Conservation (phyloP, 2,888 invertebrate species). For the Ypsolopha scabrella region DNA sequence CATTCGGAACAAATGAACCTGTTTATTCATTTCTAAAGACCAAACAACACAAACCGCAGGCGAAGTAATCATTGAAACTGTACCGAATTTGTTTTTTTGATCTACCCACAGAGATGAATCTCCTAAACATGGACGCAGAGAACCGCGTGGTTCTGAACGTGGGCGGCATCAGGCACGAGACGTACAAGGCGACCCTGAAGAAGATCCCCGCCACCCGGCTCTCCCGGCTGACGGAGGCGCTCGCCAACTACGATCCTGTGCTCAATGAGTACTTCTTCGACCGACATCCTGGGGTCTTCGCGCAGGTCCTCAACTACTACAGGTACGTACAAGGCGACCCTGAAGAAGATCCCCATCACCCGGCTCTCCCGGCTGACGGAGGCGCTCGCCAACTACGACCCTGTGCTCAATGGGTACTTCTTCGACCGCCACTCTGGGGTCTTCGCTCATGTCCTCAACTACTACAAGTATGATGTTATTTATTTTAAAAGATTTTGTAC, state of each 20-base stretch:
- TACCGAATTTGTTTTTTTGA: too few relatives aligned
- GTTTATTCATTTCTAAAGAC: too few relatives aligned
- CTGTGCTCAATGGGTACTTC: constrained; percentile 99
- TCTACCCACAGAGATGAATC: constrained; percentile 81
- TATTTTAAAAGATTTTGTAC: too few relatives aligned
- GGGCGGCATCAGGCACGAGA: constrained; percentile 97
- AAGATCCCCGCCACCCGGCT: constrained; percentile 97
- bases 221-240: constrained; percentile 93
- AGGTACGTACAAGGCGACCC: constrained; percentile 93
- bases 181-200: constrained; percentile 95
- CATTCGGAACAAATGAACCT: too few relatives aligned
- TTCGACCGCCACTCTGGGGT: constrained; percentile 98
- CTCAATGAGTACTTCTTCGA: constrained; percentile 99
- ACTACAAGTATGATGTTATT: constrained; percentile 92
- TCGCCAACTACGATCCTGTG: constrained; percentile 99
- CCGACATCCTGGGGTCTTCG: constrained; percentile 95
- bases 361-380: constrained; percentile 94
- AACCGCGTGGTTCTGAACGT: constrained; percentile 99
- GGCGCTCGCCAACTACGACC: constrained; percentile 98
- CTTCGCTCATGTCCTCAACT: constrained; percentile 97
- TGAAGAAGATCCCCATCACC: constrained; percentile 98
- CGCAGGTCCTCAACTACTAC: constrained; percentile 97
- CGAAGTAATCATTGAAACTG: too few relatives aligned
- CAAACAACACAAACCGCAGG: too few relatives aligned
- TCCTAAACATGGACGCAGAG: constrained; percentile 96